A percentile compares a stretch with the other conserved stretches of the same genome.
Conservation (phyloP, 1,140 invertebrate genomes). For the Scaptomyza montana region DNA sequence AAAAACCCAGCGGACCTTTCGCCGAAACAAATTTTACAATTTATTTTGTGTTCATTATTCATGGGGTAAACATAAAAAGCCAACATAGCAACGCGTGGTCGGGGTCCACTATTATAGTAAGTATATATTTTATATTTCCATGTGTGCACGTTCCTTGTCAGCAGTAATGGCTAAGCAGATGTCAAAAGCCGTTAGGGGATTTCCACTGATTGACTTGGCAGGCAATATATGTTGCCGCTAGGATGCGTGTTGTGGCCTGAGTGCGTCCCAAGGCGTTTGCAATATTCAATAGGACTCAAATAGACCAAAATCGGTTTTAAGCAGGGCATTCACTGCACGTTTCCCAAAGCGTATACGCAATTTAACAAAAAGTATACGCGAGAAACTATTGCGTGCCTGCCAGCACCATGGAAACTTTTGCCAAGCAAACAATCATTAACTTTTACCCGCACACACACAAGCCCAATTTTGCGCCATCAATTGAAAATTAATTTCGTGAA, state of each 20-base stretch:
- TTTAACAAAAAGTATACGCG: slow-evolving; percentile 16
- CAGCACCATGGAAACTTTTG: slow-evolving; percentile 11
- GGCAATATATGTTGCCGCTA: slow-evolving; percentile 18
- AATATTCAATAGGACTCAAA: slow-evolving; percentile 25
- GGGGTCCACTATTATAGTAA: background rate
- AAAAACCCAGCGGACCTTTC: no score
- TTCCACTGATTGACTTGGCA: slow-evolving; percentile 46
- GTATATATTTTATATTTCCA: background rate
- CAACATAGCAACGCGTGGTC: no score
- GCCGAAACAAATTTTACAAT: no score
- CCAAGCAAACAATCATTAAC: slow-evolving; percentile 18
- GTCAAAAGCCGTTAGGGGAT: background rate
- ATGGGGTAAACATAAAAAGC: no score
- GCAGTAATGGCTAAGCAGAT: slow-evolving; percentile 16
- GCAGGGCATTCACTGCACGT: slow-evolving; percentile 35
- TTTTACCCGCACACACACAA: background rate
- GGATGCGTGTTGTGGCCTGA: slow-evolving; percentile 9
- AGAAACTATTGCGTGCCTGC: slow-evolving; percentile 14
- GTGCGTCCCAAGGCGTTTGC: slow-evolving; percentile 25
- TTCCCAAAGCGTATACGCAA: slow-evolving; percentile 40
- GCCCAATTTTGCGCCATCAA: background rate
- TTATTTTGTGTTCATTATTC: no score
- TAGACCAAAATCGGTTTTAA: slow-evolving; percentile 37
- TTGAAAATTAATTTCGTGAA: slow-evolving; percentile 5
- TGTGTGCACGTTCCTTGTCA: slow-evolving; percentile 12